phyloP scores from a whole-genome alignment of 2,888 invertebrate species.

The Arrhopalites spinosus region DNA sequence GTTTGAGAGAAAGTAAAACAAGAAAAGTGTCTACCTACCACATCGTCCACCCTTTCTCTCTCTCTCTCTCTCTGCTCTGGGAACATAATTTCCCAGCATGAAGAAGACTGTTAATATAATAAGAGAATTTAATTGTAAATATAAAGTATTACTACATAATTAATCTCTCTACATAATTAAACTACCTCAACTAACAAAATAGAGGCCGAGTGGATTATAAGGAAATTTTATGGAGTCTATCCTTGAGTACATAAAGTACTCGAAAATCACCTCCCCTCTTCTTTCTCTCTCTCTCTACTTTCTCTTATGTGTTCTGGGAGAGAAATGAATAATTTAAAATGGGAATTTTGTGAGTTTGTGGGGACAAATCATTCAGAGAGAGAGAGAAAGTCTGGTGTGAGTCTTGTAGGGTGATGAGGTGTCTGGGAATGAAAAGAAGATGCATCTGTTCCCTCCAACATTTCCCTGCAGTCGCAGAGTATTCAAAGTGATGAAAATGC shows the following conservation, averaged over 20 bases:
- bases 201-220: neutral
- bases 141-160: neutral
- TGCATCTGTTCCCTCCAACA: too few relatives aligned
- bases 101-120: neutral
- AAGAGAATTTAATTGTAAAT: slow-evolving; percentile 17
- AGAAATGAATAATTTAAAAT: neutral
- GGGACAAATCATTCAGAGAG: too few relatives aligned
- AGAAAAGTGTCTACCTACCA: neutral
- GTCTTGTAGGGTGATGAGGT: too few relatives aligned
- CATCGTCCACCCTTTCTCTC: neutral
- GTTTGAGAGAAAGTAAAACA: too few relatives aligned
- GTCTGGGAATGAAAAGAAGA: too few relatives aligned
- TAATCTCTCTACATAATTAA: slow-evolving; percentile 7
- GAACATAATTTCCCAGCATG: neutral
- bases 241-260: too few relatives aligned
- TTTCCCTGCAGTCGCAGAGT: too few relatives aligned
- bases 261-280: neutral
- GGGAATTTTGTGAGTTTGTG: too few relatives aligned
- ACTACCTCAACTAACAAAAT: neutral
- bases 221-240: neutral
- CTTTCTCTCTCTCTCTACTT: too few relatives aligned
- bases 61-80: neutral
- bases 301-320: too few relatives aligned
- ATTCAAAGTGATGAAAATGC: too few relatives aligned
- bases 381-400: too few relatives aligned